Evolutionary conservation across 1,140 invertebrate species (phyloP).

Genomic region (Platyura marginata): DNA sequence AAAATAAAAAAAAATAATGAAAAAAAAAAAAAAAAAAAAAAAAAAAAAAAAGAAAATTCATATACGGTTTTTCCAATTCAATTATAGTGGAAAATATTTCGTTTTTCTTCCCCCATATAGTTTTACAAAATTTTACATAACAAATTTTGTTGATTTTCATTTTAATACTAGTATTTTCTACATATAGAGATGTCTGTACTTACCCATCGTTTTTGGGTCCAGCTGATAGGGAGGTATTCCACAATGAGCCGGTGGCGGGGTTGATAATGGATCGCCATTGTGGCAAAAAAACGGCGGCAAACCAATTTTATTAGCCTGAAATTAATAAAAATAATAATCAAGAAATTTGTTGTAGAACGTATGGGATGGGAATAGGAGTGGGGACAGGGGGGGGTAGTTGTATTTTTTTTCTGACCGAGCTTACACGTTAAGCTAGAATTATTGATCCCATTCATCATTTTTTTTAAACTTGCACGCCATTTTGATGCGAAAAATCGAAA

Average conservation of each 20-base stretch:
- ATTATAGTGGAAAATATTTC: background rate
- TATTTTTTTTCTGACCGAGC: background rate
- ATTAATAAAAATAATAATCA: slow-evolving; percentile 27
- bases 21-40: background rate
- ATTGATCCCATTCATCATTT: background rate
- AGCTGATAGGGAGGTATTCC: slow-evolving; percentile 86
- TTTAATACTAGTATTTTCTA: background rate
- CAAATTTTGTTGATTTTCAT: background rate
- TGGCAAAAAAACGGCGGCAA: slow-evolving; percentile 76
- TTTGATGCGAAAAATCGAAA: background rate
- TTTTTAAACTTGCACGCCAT: background rate
- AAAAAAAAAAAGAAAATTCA: background rate
- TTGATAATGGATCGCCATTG: slow-evolving; percentile 63
- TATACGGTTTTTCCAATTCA: background rate
- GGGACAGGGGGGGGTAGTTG: background rate
- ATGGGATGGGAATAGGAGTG: background rate
- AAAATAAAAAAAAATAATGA: background rate
- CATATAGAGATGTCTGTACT: slow-evolving; percentile 26
- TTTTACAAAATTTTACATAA: background rate
- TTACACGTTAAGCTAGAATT: background rate
- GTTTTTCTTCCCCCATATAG: background rate
- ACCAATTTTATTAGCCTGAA: slow-evolving; percentile 81
- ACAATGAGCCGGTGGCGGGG: slow-evolving; percentile 93
- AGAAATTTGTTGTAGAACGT: slow-evolving; percentile 1
- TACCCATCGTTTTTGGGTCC: slow-evolving; percentile 55